A percentile compares a stretch with the other conserved stretches of the same genome.
Conservation (phyloP, 2,797 vertebrate species). For the Macroramphosus scolopax region DNA sequence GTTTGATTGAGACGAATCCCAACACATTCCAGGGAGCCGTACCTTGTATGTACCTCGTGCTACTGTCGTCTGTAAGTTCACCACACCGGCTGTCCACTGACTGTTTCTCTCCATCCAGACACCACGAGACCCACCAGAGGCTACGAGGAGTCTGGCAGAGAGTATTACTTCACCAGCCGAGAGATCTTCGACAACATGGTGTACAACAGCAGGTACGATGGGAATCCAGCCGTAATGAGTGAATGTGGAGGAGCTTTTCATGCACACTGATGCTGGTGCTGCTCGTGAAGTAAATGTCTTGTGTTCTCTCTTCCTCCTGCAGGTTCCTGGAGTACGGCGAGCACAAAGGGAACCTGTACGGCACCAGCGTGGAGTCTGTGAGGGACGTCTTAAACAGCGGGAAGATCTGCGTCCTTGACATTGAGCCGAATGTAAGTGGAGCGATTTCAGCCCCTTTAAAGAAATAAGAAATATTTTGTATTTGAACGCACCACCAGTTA, state of each 20-base stretch:
- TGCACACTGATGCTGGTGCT: too few species aligned
- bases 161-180: slow-evolving; percentile 90
- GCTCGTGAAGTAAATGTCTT: too few species aligned
- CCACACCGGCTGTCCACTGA: too few species aligned
- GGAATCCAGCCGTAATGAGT: background rate
- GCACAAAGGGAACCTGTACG: slow-evolving; percentile 88
- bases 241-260: background rate
- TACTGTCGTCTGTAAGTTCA: background rate
- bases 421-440: slow-evolving; percentile 85
- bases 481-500: too few species aligned
- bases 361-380: slow-evolving; percentile 86
- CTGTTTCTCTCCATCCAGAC: slow-evolving; percentile 70
- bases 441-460: too few species aligned
- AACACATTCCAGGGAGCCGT: slow-evolving; percentile 83
- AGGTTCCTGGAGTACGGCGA: slow-evolving; percentile 94
- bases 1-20: slow-evolving; percentile 85
- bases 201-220: slow-evolving; percentile 84
- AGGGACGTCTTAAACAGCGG: slow-evolving; percentile 81
- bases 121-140: slow-evolving; percentile 87
- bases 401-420: slow-evolving; percentile 90
- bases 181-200: slow-evolving; percentile 92
- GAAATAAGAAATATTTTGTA: too few species aligned
- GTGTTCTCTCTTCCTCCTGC: too few species aligned
- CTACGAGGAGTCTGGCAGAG: slow-evolving; percentile 89
- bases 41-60: slow-evolving; percentile 79